Conservation (phyloP, 2,797 vertebrate species). For the Pseudochirops corinnae region DNA sequence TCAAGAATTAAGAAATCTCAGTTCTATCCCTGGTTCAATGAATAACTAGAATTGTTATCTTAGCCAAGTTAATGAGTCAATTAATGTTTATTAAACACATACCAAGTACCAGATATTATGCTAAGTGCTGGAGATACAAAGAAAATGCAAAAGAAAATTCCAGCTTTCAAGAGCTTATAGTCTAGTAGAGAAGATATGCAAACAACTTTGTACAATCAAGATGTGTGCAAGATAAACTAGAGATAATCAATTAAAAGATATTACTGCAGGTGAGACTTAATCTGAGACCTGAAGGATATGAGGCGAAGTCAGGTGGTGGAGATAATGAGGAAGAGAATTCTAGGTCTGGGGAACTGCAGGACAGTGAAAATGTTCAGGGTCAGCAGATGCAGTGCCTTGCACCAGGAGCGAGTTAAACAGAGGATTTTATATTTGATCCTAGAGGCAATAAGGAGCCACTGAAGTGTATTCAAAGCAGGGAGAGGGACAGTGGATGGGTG, state of each 20-base stretch:
- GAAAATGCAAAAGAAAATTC: not conserved
- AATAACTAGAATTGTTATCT: not conserved
- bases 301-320: not conserved
- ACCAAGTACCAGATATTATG: not conserved
- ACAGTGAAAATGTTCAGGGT: not conserved
- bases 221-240: not conserved
- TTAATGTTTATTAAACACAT: not conserved
- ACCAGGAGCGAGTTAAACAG: not conserved
- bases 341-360: not conserved
- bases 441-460: not conserved
- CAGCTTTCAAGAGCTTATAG: not conserved
- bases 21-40: not conserved
- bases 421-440: not conserved
- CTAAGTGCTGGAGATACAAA: not conserved
- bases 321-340: not conserved
- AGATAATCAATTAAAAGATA: not conserved
- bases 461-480: not conserved
- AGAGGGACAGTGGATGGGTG: not conserved
- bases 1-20: not conserved
- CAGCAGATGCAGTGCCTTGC: not conserved
- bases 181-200: not conserved
- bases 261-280: not conserved
- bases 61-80: not conserved
- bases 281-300: not conserved
- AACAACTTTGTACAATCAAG: not conserved